Base-by-base conservation (phyloP, 2,797 vertebrate species). In the Microchirus variegatus region DNA sequence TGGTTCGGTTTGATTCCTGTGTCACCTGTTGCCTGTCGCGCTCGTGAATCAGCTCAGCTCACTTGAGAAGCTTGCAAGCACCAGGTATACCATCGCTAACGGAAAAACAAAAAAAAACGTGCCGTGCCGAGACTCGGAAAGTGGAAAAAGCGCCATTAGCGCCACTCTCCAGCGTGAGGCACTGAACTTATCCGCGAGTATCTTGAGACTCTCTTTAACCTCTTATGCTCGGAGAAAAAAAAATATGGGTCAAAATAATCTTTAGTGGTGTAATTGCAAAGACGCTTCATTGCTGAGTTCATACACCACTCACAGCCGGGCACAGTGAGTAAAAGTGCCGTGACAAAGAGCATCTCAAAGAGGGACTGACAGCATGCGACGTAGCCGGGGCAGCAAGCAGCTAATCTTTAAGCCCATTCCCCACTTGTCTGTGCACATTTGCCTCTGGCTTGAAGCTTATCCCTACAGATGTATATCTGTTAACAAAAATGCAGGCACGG, bases 381-480 rank as follows among this genome's bases (percentile, higher is more conserved):
- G 18, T 53, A 38, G 82, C 63, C 58, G 63, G 78, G 75, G 69
- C 81, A 77, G 76, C 38, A 12, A 81, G 83, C 68, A 69, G 81
- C 86, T 90, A 87, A 91, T 90, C 89, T 87, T 75, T 84, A 82
- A 81, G 78, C 86, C 75, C 51, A 69, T 81, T 87, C 83, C 85
- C 76, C 73, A 82, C 83, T 89, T 85, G 81, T 90, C 86, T 75
- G 76, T 81, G 81, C 75, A 81, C 80, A 90, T 89, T 86, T 87
- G 81, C 83, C 77, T 84, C 84, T 84, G 75, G 80, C 77, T 82
- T 56, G 61, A 71, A 77, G 79, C 84, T 89, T 87, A 84, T 86
- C 83, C 85, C 61, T 75, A 73, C 83, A 87, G 86, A 88, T 89
- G 80, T 84, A 72, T 85, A 89, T 87, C 87, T 85, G 84, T 89